A percentile compares a stretch with the other conserved stretches of the same genome.
Evolutionary conservation across 2,888 invertebrate genomes (phyloP).

Genomic region (Stenchaetothrips biformis): DNA sequence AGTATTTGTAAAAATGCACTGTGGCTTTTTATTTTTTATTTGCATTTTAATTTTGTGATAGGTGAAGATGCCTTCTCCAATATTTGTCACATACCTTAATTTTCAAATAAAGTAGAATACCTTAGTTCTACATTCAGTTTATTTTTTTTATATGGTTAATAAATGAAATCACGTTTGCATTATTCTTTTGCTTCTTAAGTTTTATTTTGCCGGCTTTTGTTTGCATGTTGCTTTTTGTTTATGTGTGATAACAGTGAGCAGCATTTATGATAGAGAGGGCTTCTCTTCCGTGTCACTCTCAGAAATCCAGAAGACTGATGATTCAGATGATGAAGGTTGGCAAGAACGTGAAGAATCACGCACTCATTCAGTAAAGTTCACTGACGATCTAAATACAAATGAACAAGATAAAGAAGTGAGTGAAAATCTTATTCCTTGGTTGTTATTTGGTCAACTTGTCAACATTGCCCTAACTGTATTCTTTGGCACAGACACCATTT

Average conservation of each 20-base stretch:
- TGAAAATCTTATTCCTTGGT: constrained; percentile 31
- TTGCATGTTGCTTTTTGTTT: constrained; percentile 36
- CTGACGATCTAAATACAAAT: constrained; percentile 63
- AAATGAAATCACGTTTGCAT: background rate
- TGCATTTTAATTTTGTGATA: constrained; percentile 27
- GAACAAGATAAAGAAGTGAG: constrained; percentile 61
- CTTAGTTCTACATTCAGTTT: background rate
- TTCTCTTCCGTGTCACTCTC: constrained; percentile 22
- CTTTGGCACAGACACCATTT: constrained; percentile 70
- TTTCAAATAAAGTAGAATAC: background rate
- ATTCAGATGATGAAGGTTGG: constrained; percentile 67
- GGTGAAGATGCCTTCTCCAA: no score
- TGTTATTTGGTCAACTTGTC: constrained; percentile 32
- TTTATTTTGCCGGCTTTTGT: constrained; percentile 37
- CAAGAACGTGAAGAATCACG: constrained; percentile 77
- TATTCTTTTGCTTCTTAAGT: constrained; percentile 35
- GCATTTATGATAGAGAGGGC: constrained; percentile 17
- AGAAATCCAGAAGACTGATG: constrained; percentile 47
- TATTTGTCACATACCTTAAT: no score
- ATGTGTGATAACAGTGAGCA: constrained; percentile 10
- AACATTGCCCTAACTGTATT: background rate
- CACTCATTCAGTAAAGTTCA: constrained; percentile 84
- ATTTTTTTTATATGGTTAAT: background rate
- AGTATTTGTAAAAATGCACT: constrained; percentile 27
- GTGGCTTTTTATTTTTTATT: constrained; percentile 18